Conservation (phyloP, 2,888 invertebrate genomes). For the Rhingia rostrata region DNA sequence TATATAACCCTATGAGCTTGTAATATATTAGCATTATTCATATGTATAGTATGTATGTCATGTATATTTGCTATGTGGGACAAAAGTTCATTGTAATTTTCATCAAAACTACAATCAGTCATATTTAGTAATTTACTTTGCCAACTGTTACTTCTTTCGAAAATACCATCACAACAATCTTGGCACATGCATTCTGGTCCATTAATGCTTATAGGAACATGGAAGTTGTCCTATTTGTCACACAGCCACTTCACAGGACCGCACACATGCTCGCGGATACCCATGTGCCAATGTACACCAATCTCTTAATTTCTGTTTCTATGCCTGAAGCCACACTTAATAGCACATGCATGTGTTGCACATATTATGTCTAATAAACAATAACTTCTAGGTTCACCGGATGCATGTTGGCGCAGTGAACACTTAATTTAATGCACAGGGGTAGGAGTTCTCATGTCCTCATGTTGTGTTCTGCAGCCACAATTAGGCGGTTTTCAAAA, state of each 20-base stretch:
- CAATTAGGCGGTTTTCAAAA: too few relatives aligned
- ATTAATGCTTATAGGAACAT: neutral
- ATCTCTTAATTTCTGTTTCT: neutral
- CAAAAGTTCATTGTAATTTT: too few relatives aligned
- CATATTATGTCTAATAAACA: slow-evolving; percentile 7
- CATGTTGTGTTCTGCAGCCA: too few relatives aligned
- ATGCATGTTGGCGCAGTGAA: neutral
- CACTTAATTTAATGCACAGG: neutral
- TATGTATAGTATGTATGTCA: too few relatives aligned
- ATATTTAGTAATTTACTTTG: too few relatives aligned
- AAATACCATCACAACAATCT: too few relatives aligned
- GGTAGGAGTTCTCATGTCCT: neutral
- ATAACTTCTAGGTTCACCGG: neutral
- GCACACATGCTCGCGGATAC: neutral
- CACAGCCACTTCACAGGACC: neutral
- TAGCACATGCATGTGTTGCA: neutral
- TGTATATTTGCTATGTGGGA: too few relatives aligned
- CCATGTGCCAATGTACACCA: neutral
- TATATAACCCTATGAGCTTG: too few relatives aligned
- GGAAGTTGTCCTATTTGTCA: neutral
- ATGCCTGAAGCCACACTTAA: neutral
- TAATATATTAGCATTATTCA: too few relatives aligned
- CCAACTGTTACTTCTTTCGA: too few relatives aligned
- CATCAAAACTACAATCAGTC: too few relatives aligned
- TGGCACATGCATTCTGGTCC: too few relatives aligned